phyloP scores from a whole-genome alignment of 2,888 invertebrate species.

The Drosophila fulvimacula region DNA sequence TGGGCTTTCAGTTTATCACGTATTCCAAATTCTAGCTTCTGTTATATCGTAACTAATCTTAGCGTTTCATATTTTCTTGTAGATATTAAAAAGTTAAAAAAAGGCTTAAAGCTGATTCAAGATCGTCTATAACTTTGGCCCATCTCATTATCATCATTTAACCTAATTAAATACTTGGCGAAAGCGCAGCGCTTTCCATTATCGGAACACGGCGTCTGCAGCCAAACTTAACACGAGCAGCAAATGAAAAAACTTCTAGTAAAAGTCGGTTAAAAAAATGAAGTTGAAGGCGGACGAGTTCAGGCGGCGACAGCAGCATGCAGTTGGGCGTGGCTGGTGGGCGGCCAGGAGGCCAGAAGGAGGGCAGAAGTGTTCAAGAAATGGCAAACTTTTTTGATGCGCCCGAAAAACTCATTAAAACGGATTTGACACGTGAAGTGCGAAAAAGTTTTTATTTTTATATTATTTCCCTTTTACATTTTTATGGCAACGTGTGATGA shows the following conservation, averaged over 20 bases:
- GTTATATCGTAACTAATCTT: too few species aligned
- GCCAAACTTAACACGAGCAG: constrained; percentile 24
- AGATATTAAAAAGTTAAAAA: too few species aligned
- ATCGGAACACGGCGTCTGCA: constrained; percentile 31
- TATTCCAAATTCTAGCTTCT: too few species aligned
- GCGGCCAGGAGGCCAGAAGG: constrained; percentile 6
- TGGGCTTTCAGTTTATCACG: background rate
- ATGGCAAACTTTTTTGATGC: constrained; percentile 82
- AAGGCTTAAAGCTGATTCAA: too few species aligned
- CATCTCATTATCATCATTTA: background rate
- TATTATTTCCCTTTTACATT: constrained; percentile 80
- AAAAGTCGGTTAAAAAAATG: constrained; percentile 19
- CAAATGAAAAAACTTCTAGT: constrained; percentile 57
- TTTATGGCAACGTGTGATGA: constrained; percentile 77
- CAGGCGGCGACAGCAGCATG: constrained; percentile 18
- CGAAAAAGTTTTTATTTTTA: constrained; percentile 80
- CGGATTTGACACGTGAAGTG: constrained; percentile 83
- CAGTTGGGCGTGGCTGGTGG: constrained; percentile 11
- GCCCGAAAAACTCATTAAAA: constrained; percentile 82
- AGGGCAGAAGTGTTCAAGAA: constrained; percentile 64
- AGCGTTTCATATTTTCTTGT: too few species aligned
- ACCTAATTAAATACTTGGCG: background rate
- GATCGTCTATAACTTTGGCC: background rate
- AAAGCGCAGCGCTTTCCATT: constrained; percentile 4
- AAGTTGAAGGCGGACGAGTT: background rate